Evolutionary conservation across 2,113 vertebrate species (phyloP).

Genomic region (Coptodon bakossiorum): DNA sequence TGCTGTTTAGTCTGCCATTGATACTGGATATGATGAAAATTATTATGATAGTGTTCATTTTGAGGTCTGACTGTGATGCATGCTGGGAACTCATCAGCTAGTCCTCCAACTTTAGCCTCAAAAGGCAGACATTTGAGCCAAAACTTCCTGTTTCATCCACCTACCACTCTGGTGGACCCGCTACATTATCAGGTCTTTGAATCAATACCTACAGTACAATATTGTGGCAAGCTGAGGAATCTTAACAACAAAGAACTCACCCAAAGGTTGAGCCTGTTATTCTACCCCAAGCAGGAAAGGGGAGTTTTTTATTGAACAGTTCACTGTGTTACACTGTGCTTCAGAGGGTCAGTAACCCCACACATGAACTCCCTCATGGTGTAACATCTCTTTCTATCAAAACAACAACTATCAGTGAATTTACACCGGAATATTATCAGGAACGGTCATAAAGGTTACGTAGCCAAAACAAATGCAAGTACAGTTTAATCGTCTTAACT

Average conservation of each 20-base stretch:
- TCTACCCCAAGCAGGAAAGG: not conserved
- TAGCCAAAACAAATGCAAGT: not conserved
- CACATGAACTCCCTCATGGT: rapidly evolving
- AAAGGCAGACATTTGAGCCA: not conserved
- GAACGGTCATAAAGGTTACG: rapidly evolving
- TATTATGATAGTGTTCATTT: not conserved
- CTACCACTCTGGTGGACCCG: not conserved
- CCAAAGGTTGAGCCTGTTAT: not conserved
- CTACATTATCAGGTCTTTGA: not conserved
- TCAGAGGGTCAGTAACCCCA: rapidly evolving
- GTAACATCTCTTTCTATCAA: not conserved
- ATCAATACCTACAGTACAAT: not conserved
- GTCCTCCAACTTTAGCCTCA: not conserved
- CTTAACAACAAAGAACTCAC: not conserved
- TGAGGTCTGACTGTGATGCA: not conserved
- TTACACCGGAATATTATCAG: not conserved
- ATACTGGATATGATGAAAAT: rapidly evolving
- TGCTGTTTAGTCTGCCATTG: not conserved
- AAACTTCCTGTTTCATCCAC: not conserved
- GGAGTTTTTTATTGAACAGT: not conserved
- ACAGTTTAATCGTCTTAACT: rapidly evolving
- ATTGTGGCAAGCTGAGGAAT: not conserved
- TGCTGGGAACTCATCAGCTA: not conserved
- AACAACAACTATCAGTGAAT: not conserved
- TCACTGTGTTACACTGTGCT: not conserved